Evolutionary conservation across 2,888 invertebrate genomes (phyloP).

Genomic region (Drymonia ruficornis): DNA sequence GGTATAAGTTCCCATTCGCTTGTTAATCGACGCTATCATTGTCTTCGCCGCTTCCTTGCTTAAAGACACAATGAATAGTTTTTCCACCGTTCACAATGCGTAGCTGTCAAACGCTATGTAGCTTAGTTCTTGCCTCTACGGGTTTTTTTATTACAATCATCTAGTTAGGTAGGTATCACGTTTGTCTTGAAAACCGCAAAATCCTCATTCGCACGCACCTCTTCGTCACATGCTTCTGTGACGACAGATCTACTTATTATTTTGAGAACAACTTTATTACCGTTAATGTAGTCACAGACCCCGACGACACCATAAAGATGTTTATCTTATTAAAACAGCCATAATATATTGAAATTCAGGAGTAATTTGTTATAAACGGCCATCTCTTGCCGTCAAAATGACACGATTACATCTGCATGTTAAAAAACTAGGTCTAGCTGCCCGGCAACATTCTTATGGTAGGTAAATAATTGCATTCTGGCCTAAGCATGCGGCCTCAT

Average conservation of each 20-base stretch:
- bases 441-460: slow-evolving; percentile 50
- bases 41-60: slow-evolving; percentile 73
- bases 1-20: slow-evolving; percentile 75
- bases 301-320: slow-evolving; percentile 44
- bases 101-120: slow-evolving; percentile 62
- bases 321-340: slow-evolving; percentile 40
- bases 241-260: no score
- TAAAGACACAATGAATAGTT: slow-evolving; percentile 71
- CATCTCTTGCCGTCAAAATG: slow-evolving; percentile 35
- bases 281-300: slow-evolving; percentile 38
- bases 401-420: slow-evolving; percentile 39
- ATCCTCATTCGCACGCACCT: slow-evolving; percentile 64
- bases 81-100: slow-evolving; percentile 68
- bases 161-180: slow-evolving; percentile 45
- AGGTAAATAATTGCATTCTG: slow-evolving; percentile 59
- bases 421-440: slow-evolving; percentile 46
- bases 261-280: slow-evolving; percentile 50
- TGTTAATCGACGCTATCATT: slow-evolving; percentile 75
- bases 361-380: slow-evolving; percentile 38
- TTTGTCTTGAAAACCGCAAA: slow-evolving; percentile 68
- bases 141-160: slow-evolving; percentile 43
- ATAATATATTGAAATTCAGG: slow-evolving; percentile 47
- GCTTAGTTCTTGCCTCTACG: slow-evolving; percentile 49
- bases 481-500: slow-evolving; percentile 39
- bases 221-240: slow-evolving; percentile 52